Conservation (phyloP, 2,888 invertebrate species). For the Lysandra coridon region DNA sequence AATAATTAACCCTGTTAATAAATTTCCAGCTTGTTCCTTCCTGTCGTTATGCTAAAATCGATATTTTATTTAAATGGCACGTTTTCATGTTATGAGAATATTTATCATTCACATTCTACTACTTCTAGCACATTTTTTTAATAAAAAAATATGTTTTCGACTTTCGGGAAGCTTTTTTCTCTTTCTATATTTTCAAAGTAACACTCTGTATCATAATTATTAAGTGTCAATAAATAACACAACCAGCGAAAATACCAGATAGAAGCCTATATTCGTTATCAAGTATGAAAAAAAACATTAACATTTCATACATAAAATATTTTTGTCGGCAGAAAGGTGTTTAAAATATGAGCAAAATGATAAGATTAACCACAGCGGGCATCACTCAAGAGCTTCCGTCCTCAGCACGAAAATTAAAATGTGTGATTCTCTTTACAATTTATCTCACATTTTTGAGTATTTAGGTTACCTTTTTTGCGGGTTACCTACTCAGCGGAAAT, state of each 20-base stretch:
- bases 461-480: constrained; percentile 9
- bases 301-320: constrained; percentile 2
- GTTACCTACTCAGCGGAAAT: background rate
- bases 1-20: background rate
- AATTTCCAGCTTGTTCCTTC: background rate
- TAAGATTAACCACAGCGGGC: constrained; percentile 21
- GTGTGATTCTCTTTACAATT: constrained; percentile 13
- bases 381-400: constrained; percentile 23
- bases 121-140: background rate
- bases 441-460: background rate
- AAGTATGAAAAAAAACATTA: background rate
- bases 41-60: background rate
- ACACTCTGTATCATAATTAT: too few relatives aligned
- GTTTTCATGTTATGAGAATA: background rate
- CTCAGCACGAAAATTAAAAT: constrained; percentile 18
- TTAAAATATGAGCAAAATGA: constrained; percentile 28
- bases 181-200: too few relatives aligned
- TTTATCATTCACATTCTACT: too few relatives aligned
- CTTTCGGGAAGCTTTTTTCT: too few relatives aligned
- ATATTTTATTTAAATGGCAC: background rate
- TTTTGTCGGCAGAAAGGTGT: constrained; percentile 15
- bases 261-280: background rate
- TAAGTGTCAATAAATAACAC: background rate
- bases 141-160: background rate
- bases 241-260: background rate